Evolutionary conservation across 2,113 vertebrate genomes (phyloP).

Genomic region (Leucoraja erinaceus): DNA sequence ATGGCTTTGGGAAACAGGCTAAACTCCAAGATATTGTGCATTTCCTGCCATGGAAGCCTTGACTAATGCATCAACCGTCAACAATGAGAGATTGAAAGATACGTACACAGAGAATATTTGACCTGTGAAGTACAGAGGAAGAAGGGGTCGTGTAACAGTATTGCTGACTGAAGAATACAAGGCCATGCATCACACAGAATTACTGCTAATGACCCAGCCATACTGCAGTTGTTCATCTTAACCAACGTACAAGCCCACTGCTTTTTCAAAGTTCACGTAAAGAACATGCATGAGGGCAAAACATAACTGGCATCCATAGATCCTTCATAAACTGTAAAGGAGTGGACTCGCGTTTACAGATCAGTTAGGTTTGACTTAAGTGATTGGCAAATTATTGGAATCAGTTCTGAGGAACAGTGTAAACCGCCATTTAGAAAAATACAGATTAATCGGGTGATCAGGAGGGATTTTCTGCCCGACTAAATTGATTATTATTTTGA

Average conservation of each 20-base stretch:
- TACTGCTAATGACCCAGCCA: slow-evolving; percentile 12
- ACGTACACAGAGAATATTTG: not conserved
- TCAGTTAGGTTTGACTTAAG: too few species aligned
- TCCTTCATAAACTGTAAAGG: not conserved
- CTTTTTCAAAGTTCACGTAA: not conserved
- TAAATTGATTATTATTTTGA: too few species aligned
- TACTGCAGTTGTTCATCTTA: not conserved
- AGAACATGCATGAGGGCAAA: not conserved
- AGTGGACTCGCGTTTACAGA: not conserved
- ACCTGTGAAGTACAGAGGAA: not conserved
- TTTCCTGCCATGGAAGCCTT: slow-evolving; percentile 14
- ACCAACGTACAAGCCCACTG: not conserved
- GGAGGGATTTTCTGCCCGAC: too few species aligned
- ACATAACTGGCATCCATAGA: too few species aligned
- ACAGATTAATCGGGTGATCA: too few species aligned
- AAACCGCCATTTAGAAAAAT: too few species aligned
- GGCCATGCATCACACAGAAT: not conserved
- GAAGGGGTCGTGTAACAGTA: slow-evolving; percentile 3
- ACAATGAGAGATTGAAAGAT: not conserved
- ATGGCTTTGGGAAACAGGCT: slow-evolving; percentile 1
- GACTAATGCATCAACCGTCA: not conserved
- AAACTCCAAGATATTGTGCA: not conserved
- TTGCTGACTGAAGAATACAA: slow-evolving; percentile 17
- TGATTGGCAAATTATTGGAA: too few species aligned
- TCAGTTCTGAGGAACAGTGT: too few species aligned